Evolutionary conservation across 2,888 invertebrate species (phyloP), one percentile per base, ranked within the genome.

Genomic region (Pyrocoelia pectoralis): DNA sequence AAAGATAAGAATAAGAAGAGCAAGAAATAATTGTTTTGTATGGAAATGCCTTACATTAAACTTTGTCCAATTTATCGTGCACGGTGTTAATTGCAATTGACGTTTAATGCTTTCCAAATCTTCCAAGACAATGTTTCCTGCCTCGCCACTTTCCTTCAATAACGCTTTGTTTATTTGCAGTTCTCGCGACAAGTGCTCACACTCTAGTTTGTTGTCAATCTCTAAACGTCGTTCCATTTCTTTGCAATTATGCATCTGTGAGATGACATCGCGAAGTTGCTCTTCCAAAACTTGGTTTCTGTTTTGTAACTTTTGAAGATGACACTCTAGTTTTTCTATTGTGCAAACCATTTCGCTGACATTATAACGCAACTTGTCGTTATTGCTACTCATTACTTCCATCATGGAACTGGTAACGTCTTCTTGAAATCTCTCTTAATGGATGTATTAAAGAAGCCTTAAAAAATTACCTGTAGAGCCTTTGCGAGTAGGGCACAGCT

Each of bases 181-280:
- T 59, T 75, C 70, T 19, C 72, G 69, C 19, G 70, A 65, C 38
- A 79, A 50, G n/a, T 72, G 64, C 2, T 69, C 71, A 4, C 71
- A 56, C 56, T 78, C 76, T n/a, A 79, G 61, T 56, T 79, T 75
- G 28, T 74, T 66, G 15, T 79, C 76, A 0, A 70, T 70, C 67
- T 75, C 75, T 2, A 67, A 62, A 55, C 72, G 71, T 14, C 76
- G 17, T 17, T 17, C 8, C 1, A 17, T 2, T 15, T 46, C 46
- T 74, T 76, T 77, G 48, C 73, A 65, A 56, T 70, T 73, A 60
- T 74, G 73, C 24, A 76, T 63, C 67, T 77, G 72, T 1, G 70
- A 53, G 40, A 73, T 68, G 2, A 66, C 70, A 52, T 56, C 70
- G 2, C 70, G 64, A 2, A 77, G 57, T 61, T 78, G 75, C 5